phyloP scores from a whole-genome alignment of 1,140 invertebrate genomes.

The Mylabris phalerata region DNA sequence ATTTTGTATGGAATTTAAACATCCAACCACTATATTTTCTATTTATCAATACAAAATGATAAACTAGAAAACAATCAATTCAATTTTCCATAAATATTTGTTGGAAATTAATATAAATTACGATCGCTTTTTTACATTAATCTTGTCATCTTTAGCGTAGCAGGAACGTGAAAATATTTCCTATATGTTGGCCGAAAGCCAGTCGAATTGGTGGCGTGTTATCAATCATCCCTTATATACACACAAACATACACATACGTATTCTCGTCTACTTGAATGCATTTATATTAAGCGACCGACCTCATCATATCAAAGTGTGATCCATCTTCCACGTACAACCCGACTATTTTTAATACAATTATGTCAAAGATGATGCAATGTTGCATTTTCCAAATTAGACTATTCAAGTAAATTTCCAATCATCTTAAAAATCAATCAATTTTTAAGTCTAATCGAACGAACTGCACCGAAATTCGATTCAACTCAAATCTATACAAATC shows the following conservation, averaged over 20 bases:
- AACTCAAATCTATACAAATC: too few species aligned
- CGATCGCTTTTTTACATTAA: slow-evolving; percentile 8
- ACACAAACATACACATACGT: slow-evolving; percentile 14
- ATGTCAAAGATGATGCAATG: slow-evolving; percentile 15
- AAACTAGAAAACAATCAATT: too few species aligned
- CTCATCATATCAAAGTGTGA: slow-evolving; percentile 34
- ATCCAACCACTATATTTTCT: too few species aligned
- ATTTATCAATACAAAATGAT: too few species aligned
- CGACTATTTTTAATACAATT: slow-evolving; percentile 9
- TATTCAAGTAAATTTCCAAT: not conserved
- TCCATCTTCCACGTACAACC: slow-evolving; percentile 24
- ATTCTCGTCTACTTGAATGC: slow-evolving; percentile 16
- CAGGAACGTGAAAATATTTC: slow-evolving; percentile 9
- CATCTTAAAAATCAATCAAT: not conserved
- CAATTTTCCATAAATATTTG: too few species aligned
- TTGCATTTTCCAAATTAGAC: not conserved
- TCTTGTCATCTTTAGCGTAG: slow-evolving; percentile 1
- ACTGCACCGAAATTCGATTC: too few species aligned
- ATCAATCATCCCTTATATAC: slow-evolving; percentile 27
- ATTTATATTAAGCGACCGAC: slow-evolving; percentile 28
- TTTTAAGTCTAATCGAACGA: too few species aligned
- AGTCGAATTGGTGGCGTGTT: slow-evolving; percentile 17
- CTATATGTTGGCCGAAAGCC: slow-evolving; percentile 20
- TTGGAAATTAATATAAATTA: too few species aligned
- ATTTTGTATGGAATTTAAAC: too few species aligned